Percentiles rank a stretch among this genome's conserved stretches.
Evolutionary conservation across 1,140 invertebrate species (phyloP).

Genomic region (Drosophila punjabiensis): DNA sequence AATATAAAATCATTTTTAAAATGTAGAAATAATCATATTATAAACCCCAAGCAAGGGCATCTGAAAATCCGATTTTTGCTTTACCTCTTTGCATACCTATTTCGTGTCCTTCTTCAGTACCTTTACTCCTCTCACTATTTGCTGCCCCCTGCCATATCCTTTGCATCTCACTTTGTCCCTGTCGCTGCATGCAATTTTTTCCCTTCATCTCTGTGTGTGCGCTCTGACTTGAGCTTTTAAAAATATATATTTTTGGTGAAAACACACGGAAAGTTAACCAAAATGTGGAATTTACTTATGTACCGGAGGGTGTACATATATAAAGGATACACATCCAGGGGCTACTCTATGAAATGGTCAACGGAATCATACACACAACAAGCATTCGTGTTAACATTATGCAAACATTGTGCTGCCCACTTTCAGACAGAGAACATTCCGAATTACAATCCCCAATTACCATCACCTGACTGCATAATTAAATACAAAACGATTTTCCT

Average conservation of each 20-base stretch:
- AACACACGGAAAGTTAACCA: conserved; percentile 40
- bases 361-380: background rate
- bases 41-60: background rate
- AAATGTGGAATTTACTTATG: conserved; percentile 38
- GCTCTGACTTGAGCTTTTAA: conserved; percentile 64
- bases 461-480: conserved; percentile 79
- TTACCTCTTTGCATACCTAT: background rate
- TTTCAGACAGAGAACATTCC: conserved; percentile 33
- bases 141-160: background rate
- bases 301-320: conserved; percentile 15
- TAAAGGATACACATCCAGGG: background rate
- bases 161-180: conserved; percentile 44
- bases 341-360: conserved; percentile 42
- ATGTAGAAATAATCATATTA: too few relatives aligned
- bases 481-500: conserved; percentile 80
- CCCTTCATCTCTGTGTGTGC: conserved; percentile 10
- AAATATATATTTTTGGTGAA: conserved; percentile 67
- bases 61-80: background rate
- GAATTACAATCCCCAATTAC: conserved; percentile 73
- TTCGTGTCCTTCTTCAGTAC: conserved; percentile 24
- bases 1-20: background rate
- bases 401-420: conserved; percentile 34
- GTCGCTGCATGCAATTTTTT: conserved; percentile 57
- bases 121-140: background rate
- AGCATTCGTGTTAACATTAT: conserved; percentile 40